Percentiles rank a stretch among this genome's conserved stretches.
Conservation (phyloP, 2,797 vertebrate genomes). For the Sebastes matsubarae region DNA sequence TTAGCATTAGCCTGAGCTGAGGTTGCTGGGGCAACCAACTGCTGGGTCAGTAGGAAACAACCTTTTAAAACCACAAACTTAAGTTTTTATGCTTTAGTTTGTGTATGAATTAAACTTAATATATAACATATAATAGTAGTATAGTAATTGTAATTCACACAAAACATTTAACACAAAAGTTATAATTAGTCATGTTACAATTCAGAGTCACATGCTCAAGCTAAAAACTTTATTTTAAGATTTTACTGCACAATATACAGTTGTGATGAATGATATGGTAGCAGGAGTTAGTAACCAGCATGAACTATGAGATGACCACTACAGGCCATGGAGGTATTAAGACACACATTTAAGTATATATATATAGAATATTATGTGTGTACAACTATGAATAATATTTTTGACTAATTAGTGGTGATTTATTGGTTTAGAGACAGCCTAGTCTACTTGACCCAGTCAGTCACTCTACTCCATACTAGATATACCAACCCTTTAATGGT, state of each 20-base stretch:
- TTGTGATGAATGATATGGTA: neutral
- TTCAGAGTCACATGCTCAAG: neutral
- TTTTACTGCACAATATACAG: neutral
- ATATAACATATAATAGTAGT: neutral
- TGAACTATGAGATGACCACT: neutral
- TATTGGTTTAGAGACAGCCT: too few species aligned
- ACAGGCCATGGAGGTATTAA: too few species aligned
- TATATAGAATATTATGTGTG: too few species aligned
- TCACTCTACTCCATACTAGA: too few species aligned
- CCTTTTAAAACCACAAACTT: neutral
- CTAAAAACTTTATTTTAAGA: neutral
- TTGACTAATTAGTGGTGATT: too few species aligned
- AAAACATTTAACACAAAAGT: neutral
- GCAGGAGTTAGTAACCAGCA: neutral
- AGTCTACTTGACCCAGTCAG: too few species aligned
- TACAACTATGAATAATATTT: too few species aligned
- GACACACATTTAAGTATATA: too few species aligned
- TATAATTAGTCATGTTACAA: neutral
- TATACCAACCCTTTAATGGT: neutral
- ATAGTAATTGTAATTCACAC: too few species aligned
- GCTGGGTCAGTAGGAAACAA: too few species aligned
- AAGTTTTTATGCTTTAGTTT: neutral
- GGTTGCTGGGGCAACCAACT: neutral
- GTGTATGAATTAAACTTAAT: neutral
- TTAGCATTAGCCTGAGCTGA: neutral